A percentile compares a stretch with the other conserved stretches of the same genome.
phyloP scores from a whole-genome alignment of 2,113 vertebrate genomes.

The Centropristis striata region DNA sequence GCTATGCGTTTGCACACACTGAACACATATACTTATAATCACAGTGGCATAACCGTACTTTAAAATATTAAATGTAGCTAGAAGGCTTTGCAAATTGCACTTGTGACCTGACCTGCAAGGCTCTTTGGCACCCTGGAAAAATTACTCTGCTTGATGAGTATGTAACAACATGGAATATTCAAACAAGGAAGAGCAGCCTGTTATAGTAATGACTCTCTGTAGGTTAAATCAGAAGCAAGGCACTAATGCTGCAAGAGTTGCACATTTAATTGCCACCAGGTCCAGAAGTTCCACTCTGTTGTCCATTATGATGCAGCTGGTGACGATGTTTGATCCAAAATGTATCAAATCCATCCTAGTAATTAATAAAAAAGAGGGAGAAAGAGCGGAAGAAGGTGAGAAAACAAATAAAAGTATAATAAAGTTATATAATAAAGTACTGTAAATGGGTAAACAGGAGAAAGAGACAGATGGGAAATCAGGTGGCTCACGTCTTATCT shows the following conservation, averaged over 20 bases:
- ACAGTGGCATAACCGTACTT: slow-evolving; percentile 69
- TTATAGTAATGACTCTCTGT: slow-evolving; percentile 53
- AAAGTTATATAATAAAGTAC: slow-evolving; percentile 10
- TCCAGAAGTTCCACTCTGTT: slow-evolving; percentile 6
- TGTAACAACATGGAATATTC: slow-evolving; percentile 52
- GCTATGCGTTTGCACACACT: slow-evolving; percentile 1
- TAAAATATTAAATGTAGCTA: slow-evolving; percentile 73
- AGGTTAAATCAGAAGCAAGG: slow-evolving; percentile 21
- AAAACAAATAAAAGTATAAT: neutral
- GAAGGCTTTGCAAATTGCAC: slow-evolving; percentile 67
- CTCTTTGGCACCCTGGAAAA: slow-evolving; percentile 55
- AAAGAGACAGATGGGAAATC: slow-evolving; percentile 76
- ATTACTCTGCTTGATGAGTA: slow-evolving; percentile 75
- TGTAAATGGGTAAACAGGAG: slow-evolving; percentile 49
- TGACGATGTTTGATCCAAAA: neutral
- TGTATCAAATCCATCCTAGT: neutral
- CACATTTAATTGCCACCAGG: slow-evolving; percentile 41
- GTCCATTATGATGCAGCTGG: neutral
- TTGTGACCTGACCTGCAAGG: slow-evolving; percentile 64
- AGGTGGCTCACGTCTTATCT: slow-evolving; percentile 64
- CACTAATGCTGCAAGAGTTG: slow-evolving; percentile 22
- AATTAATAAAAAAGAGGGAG: neutral
- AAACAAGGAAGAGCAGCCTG: slow-evolving; percentile 38
- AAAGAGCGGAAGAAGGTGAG: slow-evolving; percentile 6
- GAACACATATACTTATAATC: slow-evolving; percentile 53